These are phyloP conservation scores for Podocnemis expansa DNA, from an alignment of 2,113 vertebrate genomes.

Conservation along the genomic window DNA sequence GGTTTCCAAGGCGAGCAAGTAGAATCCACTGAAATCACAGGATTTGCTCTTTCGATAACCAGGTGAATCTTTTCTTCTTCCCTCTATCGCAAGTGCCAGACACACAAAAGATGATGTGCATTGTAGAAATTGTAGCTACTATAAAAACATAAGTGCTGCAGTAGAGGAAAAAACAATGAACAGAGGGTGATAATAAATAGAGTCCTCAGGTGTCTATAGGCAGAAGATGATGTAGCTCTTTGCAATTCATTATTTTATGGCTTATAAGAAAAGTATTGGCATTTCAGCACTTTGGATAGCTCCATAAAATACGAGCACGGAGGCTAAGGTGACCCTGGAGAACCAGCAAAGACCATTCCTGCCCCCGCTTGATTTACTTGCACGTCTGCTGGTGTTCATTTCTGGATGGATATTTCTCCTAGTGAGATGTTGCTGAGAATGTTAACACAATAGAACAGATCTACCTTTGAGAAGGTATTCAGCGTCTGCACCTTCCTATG, in stretches of 20 bases:
- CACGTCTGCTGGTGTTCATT: neutral
- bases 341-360: neutral
- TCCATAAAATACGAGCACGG: neutral
- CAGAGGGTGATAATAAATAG: neutral
- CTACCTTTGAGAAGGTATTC: neutral
- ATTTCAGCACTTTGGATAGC: neutral
- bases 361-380: conserved; percentile 8
- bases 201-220: neutral
- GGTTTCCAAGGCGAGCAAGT: neutral
- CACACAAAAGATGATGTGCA: neutral
- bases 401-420: neutral
- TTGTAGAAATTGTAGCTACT: neutral
- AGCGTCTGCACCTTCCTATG: neutral
- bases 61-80: neutral
- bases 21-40: neutral
- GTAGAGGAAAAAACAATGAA: neutral
- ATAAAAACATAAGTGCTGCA: neutral
- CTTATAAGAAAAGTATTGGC: neutral
- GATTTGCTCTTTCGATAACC: neutral
- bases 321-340: neutral
- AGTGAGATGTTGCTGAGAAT: neutral
- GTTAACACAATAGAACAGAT: neutral
- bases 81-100: rapidly evolving
- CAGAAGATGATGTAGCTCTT: neutral
- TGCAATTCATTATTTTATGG: neutral